A percentile compares a stretch with the other conserved stretches of the same genome.
Evolutionary conservation across 2,113 vertebrate genomes (phyloP).

Genomic region (Petaurus breviceps): DNA sequence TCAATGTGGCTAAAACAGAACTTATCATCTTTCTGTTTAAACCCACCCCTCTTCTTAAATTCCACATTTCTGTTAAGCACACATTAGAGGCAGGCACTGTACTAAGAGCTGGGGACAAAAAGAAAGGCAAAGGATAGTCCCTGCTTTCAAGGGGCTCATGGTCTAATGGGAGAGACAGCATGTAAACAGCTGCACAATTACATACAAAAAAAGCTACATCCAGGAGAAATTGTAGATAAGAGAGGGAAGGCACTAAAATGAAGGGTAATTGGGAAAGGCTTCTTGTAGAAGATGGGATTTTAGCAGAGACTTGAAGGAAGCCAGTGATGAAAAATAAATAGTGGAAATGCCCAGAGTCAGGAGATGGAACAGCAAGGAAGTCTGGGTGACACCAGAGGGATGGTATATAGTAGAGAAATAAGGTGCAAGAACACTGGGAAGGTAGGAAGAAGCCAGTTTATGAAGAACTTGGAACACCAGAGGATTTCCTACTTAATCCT

Average conservation of each 20-base stretch:
- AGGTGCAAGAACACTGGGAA: background rate
- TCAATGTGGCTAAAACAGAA: background rate
- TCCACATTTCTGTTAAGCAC: background rate
- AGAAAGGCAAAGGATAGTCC: background rate
- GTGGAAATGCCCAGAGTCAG: background rate
- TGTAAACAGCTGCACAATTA: background rate
- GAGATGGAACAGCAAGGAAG: background rate
- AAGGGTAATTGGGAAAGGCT: background rate
- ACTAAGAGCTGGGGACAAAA: background rate
- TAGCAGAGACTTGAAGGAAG: background rate
- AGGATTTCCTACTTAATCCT: too few relatives aligned
- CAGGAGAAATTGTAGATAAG: background rate
- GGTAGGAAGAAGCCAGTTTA: background rate
- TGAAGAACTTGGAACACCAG: background rate
- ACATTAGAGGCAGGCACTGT: background rate
- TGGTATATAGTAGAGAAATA: background rate
- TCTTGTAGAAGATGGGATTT: background rate
- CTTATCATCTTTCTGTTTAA: background rate
- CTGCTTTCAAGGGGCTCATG: background rate
- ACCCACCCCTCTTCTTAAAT: background rate
- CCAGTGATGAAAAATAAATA: background rate
- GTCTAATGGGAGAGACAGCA: background rate
- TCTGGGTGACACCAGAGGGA: background rate
- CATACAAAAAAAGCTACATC: background rate
- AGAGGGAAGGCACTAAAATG: background rate